Evolutionary conservation across 2,888 invertebrate species (phyloP).

Genomic region (Sinelater perroti): DNA sequence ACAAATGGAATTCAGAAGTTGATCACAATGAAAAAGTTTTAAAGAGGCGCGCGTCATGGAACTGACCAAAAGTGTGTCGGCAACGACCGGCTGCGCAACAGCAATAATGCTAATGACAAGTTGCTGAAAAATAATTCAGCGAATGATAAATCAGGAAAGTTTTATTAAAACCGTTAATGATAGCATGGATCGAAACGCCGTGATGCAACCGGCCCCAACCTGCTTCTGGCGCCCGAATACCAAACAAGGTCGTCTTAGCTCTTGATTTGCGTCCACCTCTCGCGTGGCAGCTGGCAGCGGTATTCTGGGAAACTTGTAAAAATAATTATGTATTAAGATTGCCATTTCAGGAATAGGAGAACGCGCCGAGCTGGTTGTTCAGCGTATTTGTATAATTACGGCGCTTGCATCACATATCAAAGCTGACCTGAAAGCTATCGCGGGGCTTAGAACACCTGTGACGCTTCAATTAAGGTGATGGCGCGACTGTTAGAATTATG

Average conservation of each 20-base stretch:
- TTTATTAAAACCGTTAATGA: conserved; percentile 9
- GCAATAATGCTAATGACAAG: no score
- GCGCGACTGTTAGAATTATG: no score
- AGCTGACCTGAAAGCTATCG: conserved; percentile 21
- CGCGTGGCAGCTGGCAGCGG: not conserved
- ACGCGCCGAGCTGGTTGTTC: not conserved
- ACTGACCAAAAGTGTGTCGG: no score
- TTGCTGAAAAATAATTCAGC: no score
- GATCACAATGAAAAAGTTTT: no score
- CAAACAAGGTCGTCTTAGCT: conserved; percentile 42
- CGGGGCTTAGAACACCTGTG: not conserved
- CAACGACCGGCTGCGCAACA: no score
- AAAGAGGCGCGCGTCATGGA: no score
- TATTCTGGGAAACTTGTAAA: conserved; percentile 20
- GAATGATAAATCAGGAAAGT: conserved; percentile 5
- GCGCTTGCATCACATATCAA: conserved; percentile 13
- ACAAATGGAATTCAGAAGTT: no score
- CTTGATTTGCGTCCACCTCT: conserved; percentile 20
- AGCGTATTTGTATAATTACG: not conserved
- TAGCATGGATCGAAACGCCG: conserved; percentile 20
- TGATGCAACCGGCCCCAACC: conserved; percentile 36
- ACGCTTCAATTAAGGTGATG: no score
- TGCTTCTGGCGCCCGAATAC: conserved; percentile 44
- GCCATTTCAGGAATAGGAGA: conserved; percentile 12
- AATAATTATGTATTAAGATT: conserved; percentile 11